Conservation (phyloP, 2,797 vertebrate species). For the Amblyopsis hoosieri region DNA sequence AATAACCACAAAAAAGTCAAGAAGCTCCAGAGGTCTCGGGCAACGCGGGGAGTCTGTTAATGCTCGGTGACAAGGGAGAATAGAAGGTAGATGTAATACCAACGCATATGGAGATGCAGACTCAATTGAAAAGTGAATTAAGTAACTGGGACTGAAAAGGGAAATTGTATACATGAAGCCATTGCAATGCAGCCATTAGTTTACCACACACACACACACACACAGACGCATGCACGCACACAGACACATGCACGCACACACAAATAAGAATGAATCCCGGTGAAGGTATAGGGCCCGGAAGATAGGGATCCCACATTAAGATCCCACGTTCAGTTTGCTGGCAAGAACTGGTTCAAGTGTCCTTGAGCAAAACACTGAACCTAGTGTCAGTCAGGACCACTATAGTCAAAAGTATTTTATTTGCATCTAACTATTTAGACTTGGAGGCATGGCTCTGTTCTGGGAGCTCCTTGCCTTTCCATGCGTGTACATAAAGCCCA, state of each 20-base stretch:
- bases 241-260: too few species aligned
- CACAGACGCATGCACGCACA: background rate
- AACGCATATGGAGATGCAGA: slow-evolving; percentile 24
- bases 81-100: background rate
- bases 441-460: too few species aligned
- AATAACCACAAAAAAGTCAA: slow-evolving; percentile 36
- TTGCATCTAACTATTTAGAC: too few species aligned
- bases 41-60: slow-evolving; percentile 30
- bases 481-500: too few species aligned
- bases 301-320: too few species aligned
- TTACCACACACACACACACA: background rate
- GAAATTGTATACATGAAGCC: background rate
- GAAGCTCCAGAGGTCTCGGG: slow-evolving; percentile 16
- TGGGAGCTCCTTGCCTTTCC: too few species aligned
- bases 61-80: slow-evolving; percentile 46
- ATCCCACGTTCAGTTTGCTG: too few species aligned
- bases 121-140: background rate
- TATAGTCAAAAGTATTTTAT: too few species aligned
- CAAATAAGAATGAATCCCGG: background rate
- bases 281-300: too few species aligned
- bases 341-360: too few species aligned
- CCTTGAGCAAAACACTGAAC: too few species aligned
- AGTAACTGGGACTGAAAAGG: background rate
- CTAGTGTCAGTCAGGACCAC: too few species aligned
- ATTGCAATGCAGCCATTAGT: background rate